Evolutionary conservation across 2,113 vertebrate species (phyloP).

Genomic region (Bombycilla garrulus): DNA sequence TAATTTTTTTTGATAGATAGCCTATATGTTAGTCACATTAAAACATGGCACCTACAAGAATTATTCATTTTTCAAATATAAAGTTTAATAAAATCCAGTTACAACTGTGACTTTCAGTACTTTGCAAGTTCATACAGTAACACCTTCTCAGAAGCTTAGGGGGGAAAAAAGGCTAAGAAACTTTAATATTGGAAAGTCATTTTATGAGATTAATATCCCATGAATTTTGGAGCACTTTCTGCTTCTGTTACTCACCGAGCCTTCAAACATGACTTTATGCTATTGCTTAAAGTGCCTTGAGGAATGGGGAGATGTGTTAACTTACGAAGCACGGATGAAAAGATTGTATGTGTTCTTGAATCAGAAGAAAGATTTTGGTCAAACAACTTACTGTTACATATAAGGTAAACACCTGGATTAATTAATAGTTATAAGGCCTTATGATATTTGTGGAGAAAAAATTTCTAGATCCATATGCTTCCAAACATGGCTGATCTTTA

Average conservation of each 20-base stretch:
- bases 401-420: not conserved
- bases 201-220: not conserved
- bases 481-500: not conserved
- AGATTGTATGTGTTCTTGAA: not conserved
- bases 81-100: not conserved
- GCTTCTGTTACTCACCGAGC: not conserved
- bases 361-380: not conserved
- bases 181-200: not conserved
- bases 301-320: not conserved
- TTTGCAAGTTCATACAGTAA: not conserved
- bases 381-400: not conserved
- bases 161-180: not conserved
- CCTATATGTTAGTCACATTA: not conserved
- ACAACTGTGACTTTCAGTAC: not conserved
- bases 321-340: not conserved
- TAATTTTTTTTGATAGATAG: not conserved
- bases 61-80: constrained; percentile 1
- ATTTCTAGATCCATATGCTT: fast-evolving
- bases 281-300: not conserved
- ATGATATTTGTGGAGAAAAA: not conserved
- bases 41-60: not conserved
- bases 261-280: not conserved
- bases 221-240: not conserved
- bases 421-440: not conserved
- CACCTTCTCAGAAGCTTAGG: not conserved